Evolutionary conservation across 2,888 invertebrate genomes (phyloP), one percentile per base, ranked within the genome.

Genomic region (Automeris io): DNA sequence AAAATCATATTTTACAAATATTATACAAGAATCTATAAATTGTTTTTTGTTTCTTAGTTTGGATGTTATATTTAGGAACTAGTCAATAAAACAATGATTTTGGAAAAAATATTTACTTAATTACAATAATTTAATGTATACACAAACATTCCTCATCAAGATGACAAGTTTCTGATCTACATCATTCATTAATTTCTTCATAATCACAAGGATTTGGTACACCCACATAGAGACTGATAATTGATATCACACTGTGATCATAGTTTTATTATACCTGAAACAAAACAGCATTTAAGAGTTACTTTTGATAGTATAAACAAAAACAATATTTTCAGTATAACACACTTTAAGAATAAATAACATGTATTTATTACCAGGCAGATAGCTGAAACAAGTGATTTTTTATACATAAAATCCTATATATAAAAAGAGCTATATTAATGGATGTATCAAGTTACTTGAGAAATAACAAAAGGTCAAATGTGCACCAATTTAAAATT

Each of bases 41-140:
- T 26, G 12, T 26, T 26, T 26, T 29, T 31, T n/a, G 13, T 3
- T 8, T 18, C 3, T 29, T 19, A 6, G 11, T 19, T 7, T 22
- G 8, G 16, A 16, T 22, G 8, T 22, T n/a, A n/a, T n/a, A n/a
- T n/a, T n/a, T n/a, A n/a, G n/a, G n/a, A n/a, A 29, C 7, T 4
- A 11, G 3, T 21, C 19, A 65, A 43, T 52, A 55, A 65, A 61
- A 56, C 45, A 49, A 55, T 18, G 16, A 9, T 24, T 43, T 43
- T 54, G 47, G 44, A 61, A 76, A 77, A 74, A 68, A 70, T 72
- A 74, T 73, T 76, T 77, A 77, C 71, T 79, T 77, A 74, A 69
- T 66, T 57, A 68, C 65, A 78, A 82, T 79, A 82, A 82, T 67
- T 74, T 76, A 70, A 57, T 66, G 53, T 61, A 60, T 64, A 64